These are phyloP conservation scores for Brachyrhaphis roseni DNA, from an alignment of 2,797 vertebrate species.

Conservation along the genomic window DNA sequence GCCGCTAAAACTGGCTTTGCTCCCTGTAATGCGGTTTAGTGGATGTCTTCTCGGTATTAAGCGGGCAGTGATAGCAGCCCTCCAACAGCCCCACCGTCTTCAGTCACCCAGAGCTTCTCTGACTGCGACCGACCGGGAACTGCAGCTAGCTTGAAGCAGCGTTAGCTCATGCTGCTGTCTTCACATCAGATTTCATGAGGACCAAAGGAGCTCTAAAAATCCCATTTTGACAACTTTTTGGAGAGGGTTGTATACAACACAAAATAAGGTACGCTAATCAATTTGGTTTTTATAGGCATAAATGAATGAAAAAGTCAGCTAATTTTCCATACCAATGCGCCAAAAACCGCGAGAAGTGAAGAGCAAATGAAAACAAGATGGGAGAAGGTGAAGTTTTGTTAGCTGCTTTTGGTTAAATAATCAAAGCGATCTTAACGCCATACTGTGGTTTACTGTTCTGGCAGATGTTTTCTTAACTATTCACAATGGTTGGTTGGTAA, in stretches of 20 bases:
- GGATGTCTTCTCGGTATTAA: conserved; percentile 29
- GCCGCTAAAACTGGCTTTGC: conserved; percentile 55
- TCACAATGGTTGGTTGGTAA: not conserved
- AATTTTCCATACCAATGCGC: conserved; percentile 59
- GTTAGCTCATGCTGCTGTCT: conserved; percentile 60
- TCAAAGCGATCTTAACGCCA: conserved; percentile 13
- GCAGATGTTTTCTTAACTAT: conserved; percentile 15
- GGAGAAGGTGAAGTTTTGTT: conserved; percentile 70
- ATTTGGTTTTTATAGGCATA: not conserved
- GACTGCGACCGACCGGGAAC: conserved; percentile 70
- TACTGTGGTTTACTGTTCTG: not conserved
- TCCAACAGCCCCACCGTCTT: conserved; percentile 39
- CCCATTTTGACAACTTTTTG: conserved; percentile 32
- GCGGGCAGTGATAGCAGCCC: conserved; percentile 34
- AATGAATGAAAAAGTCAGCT: conserved; percentile 31
- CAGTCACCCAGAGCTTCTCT: conserved; percentile 64
- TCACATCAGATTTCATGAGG: conserved; percentile 49
- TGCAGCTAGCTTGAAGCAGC: conserved; percentile 63
- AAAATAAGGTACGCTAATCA: not conserved
- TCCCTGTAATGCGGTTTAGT: conserved; percentile 26
- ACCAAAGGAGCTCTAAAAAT: conserved; percentile 53
- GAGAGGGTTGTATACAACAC: conserved; percentile 40
- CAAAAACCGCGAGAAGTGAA: conserved; percentile 77
- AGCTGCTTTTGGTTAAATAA: conserved; percentile 54
- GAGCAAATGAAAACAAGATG: conserved; percentile 78